Evolutionary conservation across 2,113 vertebrate genomes (phyloP).

Genomic region (Gasterosteus nipponicus): DNA sequence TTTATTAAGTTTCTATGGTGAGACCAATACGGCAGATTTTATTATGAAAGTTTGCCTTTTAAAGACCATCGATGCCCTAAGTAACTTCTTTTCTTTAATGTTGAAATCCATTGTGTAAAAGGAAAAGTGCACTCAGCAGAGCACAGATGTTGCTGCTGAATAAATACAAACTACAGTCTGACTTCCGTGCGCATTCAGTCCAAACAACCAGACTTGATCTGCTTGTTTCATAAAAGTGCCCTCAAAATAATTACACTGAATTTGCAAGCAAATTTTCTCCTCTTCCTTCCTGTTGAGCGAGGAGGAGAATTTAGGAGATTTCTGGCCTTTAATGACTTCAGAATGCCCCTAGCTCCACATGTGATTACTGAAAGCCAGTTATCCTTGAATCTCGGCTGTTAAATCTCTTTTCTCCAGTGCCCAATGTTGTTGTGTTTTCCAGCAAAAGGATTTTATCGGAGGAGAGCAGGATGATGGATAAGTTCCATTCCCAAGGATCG

Average conservation of each 20-base stretch:
- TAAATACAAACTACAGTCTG: background rate
- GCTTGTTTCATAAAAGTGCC: constrained; percentile 19
- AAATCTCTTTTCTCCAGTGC: constrained; percentile 50
- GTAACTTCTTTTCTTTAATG: background rate
- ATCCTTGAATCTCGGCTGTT: constrained; percentile 49
- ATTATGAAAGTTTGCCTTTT: constrained; percentile 22
- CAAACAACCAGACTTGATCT: constrained; percentile 1
- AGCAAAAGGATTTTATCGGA: constrained; percentile 48
- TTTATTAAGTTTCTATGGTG: constrained; percentile 27
- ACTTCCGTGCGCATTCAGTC: constrained; percentile 1
- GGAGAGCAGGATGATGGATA: constrained; percentile 60
- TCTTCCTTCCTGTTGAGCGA: background rate
- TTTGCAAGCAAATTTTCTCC: background rate
- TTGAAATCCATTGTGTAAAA: background rate
- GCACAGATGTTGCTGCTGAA: background rate
- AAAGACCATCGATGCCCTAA: background rate
- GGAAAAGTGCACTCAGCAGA: background rate
- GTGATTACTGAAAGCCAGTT: constrained; percentile 29
- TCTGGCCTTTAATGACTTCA: constrained; percentile 26
- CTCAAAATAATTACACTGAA: background rate
- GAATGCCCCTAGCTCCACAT: background rate
- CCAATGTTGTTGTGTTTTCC: constrained; percentile 45
- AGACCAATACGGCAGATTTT: constrained; percentile 20
- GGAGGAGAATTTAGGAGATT: background rate
- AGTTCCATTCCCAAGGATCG: constrained; percentile 58